Evolutionary conservation across 2,888 invertebrate species (phyloP), one percentile per base, ranked within the genome.

Genomic region (Hermaeophaga mercurialis): DNA sequence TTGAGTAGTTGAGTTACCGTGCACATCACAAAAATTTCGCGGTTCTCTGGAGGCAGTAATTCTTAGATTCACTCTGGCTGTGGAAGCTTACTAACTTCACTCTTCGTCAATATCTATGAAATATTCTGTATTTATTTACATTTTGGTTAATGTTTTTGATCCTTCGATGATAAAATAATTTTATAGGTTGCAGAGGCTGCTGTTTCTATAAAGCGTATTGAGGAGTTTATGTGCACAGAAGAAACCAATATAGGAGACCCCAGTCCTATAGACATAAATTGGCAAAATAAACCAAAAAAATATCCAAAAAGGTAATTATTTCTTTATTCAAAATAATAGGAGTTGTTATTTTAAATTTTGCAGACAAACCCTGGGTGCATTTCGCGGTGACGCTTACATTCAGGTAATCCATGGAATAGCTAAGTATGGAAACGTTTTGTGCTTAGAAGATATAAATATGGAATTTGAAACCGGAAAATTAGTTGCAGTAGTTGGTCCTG

Each of bases 401-500:
- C 33, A 54, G 15, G 9, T 60, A 6, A 28, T 53, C 6, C 62
- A 58, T 4, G 62, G 59, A 3, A 59, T 63, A n/a, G 61, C 63
- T 0, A 63, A 70, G 65, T 67, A 70, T 73, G 65, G 73, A 63
- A 24, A 68, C 64, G 48, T 65, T 70, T 3, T 81, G 1, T 75
- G 75, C 0, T 66, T 84, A 22, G 75, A 76, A 38, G 74, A 82
- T 55, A 70, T 84, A 3, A 79, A 75, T 19, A 58, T 82, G 39
- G 70, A 71, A 8, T 69, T 83, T 3, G 62, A 68, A 2, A 65
- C 76, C 0, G 80, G 81, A 1, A 62, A 79, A 50, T 64, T 84
- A 12, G 76, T 80, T 19, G 84, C 83, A 0, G 72, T 89, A 1
- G 82, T 88, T 19, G 89, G 89, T 7, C 80, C 83, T 2, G 87